Base-by-base conservation (phyloP, 1,140 invertebrate species). In the Cydia amplana region DNA sequence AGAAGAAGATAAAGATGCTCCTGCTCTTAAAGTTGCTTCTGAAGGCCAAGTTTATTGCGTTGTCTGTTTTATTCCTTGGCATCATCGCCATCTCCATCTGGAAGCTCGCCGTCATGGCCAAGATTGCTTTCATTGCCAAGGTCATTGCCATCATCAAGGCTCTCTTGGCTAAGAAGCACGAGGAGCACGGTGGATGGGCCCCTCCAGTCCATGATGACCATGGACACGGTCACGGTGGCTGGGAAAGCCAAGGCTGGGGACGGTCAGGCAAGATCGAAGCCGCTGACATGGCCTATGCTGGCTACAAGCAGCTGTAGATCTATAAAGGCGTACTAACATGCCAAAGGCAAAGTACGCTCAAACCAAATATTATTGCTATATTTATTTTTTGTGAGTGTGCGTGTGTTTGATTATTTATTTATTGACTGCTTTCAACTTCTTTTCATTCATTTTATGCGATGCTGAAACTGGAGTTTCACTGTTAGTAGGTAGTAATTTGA, bases 121-220 rank as follows among this genome's bases (percentile, higher is more conserved):
- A 93, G 83, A 88, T 93, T 2, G 91, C 90, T 0, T 93, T 93
- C 77, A 83, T 91, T 10, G 86, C 89, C 60, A 93, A 93, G 74
- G 77, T 88, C 28, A 86, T 93, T 40, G 83, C 86, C 10, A 81
- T 90, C 73, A 74, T 91, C 72, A 93, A 93, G 75, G 83, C 82
- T 78, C 91, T 97, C 0, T 88, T 97, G 43, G 95, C 94, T 25
- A 94, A 94, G 80, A 97, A 97, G 82, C 93, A 94, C 49, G 94
- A 95, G 79, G 95, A 95, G 75, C 96, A 96, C 85, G 95, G 20
- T 23, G 55, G 96, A 80, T 95, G 95, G 74, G 95, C 95, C 1
- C 91, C 94, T 70, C 94, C 94, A 86, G 94, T 94, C 18, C 95
- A 95, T 82, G 88, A 94, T 20, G 93, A 94, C 32, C 94, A 95